Conservation (phyloP, 2,113 vertebrate genomes). For the Alaudala cheleensis region DNA sequence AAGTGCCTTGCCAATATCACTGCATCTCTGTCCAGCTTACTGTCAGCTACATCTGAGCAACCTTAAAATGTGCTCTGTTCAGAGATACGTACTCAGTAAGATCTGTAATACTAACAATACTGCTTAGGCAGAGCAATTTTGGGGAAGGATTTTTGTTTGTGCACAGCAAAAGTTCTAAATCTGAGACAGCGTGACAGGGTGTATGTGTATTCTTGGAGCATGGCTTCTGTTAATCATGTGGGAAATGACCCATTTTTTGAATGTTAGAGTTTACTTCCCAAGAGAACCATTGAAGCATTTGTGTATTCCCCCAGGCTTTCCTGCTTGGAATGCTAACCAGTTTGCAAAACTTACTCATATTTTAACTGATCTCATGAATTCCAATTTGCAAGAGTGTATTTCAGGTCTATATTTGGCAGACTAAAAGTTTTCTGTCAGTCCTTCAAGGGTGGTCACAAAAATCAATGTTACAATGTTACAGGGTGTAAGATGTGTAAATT, state of each 20-base stretch:
- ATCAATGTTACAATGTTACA: background rate
- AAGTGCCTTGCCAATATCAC: background rate
- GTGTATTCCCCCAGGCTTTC: background rate
- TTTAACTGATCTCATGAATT: background rate
- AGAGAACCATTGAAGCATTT: background rate
- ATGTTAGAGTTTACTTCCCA: background rate
- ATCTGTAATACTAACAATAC: background rate
- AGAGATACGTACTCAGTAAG: background rate
- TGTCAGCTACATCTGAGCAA: background rate
- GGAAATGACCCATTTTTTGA: background rate
- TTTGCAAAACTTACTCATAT: background rate
- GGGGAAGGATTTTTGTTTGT: background rate
- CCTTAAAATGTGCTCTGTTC: background rate
- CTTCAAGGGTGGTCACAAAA: background rate
- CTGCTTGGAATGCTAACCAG: background rate
- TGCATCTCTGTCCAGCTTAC: background rate
- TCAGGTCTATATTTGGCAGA: background rate
- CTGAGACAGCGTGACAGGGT: background rate
- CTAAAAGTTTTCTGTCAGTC: background rate
- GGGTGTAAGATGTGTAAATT: background rate
- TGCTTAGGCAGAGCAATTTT: background rate
- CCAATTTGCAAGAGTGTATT: background rate
- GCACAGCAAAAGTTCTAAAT: background rate
- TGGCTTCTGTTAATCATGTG: background rate
- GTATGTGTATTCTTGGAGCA: background rate